These are phyloP conservation scores for Atethmia centrago DNA, from an alignment of 2,888 invertebrate genomes.

Conservation along the genomic window DNA sequence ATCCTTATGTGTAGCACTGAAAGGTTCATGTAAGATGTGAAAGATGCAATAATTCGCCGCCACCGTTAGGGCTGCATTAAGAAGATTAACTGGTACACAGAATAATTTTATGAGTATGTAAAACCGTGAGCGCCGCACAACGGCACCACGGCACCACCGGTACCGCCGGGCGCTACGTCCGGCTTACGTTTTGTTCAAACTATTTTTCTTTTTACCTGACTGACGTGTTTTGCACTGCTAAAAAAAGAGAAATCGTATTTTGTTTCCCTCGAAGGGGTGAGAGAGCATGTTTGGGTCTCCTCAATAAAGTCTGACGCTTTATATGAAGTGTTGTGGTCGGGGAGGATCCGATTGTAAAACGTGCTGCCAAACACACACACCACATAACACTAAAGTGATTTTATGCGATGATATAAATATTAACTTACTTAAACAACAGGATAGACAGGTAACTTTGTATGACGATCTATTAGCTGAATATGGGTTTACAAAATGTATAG, in stretches of 20 bases:
- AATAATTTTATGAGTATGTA: constrained; percentile 32
- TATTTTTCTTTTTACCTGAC: constrained; percentile 12
- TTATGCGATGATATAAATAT: too few species aligned
- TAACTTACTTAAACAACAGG: too few species aligned
- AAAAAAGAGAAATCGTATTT: neutral
- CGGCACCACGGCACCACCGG: neutral
- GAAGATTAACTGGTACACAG: constrained; percentile 37
- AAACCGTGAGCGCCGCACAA: constrained; percentile 1
- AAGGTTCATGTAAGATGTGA: constrained; percentile 38
- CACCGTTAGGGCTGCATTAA: constrained; percentile 48
- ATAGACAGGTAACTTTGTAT: too few species aligned
- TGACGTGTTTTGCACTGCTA: neutral
- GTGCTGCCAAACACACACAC: too few species aligned
- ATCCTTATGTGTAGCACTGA: constrained; percentile 20
- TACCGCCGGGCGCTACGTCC: too few species aligned
- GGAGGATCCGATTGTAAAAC: neutral
- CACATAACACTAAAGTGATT: too few species aligned
- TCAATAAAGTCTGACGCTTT: neutral
- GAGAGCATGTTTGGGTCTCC: too few species aligned
- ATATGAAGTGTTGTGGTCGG: neutral
- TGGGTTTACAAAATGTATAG: too few species aligned
- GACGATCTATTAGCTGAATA: too few species aligned
- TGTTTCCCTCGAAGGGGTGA: neutral
- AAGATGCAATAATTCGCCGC: constrained; percentile 39
- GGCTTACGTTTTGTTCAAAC: neutral